phyloP scores from a whole-genome alignment of 2,113 vertebrate genomes.

The Nipponia nippon region DNA sequence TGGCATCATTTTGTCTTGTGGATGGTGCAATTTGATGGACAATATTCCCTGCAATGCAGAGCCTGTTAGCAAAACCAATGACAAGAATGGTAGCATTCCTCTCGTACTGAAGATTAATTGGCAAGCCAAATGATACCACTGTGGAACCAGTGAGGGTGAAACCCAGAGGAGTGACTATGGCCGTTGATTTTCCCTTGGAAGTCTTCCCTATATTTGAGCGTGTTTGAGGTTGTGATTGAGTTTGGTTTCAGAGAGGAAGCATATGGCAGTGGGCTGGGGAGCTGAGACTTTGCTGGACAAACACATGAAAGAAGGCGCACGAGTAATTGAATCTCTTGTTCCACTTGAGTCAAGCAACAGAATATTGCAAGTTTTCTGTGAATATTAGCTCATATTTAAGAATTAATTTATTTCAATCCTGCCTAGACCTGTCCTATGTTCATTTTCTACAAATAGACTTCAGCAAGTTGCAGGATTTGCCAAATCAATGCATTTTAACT shows the following conservation, averaged over 20 bases:
- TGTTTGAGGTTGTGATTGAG: background rate
- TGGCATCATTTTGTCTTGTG: background rate
- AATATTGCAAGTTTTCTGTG: background rate
- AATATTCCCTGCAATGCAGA: background rate
- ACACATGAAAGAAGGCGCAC: background rate
- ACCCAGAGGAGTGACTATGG: background rate
- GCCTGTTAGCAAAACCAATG: background rate
- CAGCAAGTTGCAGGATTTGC: background rate
- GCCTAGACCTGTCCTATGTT: background rate
- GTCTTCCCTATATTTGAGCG: background rate
- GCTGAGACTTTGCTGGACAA: background rate
- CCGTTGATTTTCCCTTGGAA: background rate
- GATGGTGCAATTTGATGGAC: background rate
- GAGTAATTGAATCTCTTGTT: background rate
- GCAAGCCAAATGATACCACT: background rate
- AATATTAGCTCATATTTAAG: background rate
- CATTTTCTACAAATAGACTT: background rate
- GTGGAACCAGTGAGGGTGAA: background rate
- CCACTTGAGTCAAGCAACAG: background rate
- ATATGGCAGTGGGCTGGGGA: background rate
- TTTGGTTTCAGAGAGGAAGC: background rate
- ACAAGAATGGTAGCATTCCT: background rate
- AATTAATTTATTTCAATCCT: background rate
- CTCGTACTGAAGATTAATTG: background rate
- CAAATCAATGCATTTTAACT: background rate